These are phyloP conservation scores for Creontiades dilutus DNA, from an alignment of 2,888 invertebrate species.

Conservation along the genomic window DNA sequence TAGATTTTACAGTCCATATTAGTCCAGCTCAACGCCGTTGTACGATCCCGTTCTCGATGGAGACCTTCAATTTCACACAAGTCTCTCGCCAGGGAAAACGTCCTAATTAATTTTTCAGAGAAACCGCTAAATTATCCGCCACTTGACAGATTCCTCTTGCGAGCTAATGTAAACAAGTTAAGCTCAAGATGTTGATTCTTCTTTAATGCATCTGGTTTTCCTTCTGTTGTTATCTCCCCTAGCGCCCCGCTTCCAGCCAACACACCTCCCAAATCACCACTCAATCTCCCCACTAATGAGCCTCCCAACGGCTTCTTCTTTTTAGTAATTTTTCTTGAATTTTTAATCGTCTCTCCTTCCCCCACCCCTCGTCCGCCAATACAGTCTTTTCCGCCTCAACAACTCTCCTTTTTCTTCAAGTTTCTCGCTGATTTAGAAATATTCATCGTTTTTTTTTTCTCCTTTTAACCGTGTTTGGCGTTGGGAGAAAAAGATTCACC, in stretches of 20 bases:
- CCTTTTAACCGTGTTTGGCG: neutral
- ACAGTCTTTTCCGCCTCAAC: neutral
- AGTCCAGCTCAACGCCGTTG: too few relatives aligned
- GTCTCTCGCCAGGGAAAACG: neutral
- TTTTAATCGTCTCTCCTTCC: slow-evolving; percentile 49
- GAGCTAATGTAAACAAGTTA: slow-evolving; percentile 59
- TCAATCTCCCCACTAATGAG: slow-evolving; percentile 61
- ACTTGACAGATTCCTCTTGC: slow-evolving; percentile 32
- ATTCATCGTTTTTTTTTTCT: neutral
- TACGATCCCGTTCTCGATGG: too few relatives aligned
- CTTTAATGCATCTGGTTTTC: slow-evolving; percentile 63
- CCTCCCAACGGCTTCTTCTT: neutral
- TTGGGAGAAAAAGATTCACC: slow-evolving; percentile 16
- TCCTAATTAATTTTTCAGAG: slow-evolving; percentile 3
- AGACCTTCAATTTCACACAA: neutral
- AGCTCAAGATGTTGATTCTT: slow-evolving; percentile 43
- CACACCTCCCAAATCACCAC: slow-evolving; percentile 62
- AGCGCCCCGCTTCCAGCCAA: slow-evolving; percentile 8
- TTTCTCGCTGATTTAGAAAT: neutral
- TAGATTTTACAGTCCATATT: too few relatives aligned
- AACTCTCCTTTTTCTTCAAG: neutral
- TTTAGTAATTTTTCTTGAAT: slow-evolving; percentile 60
- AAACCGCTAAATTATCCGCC: slow-evolving; percentile 16
- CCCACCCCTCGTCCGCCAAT: neutral
- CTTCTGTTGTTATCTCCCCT: slow-evolving; percentile 14